Evolutionary conservation across 1,140 invertebrate genomes (phyloP).

Genomic region (Heliconius himera): DNA sequence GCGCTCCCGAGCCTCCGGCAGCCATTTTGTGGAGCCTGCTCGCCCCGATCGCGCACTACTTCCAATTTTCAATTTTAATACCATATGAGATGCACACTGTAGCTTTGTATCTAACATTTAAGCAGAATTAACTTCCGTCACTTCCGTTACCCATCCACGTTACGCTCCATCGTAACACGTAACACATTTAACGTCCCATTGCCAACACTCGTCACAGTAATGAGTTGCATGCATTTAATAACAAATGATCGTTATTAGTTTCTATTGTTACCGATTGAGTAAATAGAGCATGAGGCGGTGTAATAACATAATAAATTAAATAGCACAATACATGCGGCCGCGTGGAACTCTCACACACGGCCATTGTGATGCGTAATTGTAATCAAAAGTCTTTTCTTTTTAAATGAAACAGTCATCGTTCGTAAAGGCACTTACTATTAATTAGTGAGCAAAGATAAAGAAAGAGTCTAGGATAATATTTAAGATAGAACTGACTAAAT

Average conservation of each 20-base stretch:
- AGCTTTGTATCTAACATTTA: slow-evolving; percentile 25
- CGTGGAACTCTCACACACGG: slow-evolving; percentile 61
- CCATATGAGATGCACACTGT: slow-evolving; percentile 55
- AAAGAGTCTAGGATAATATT: background rate
- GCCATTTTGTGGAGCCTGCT: slow-evolving; percentile 75
- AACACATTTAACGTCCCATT: background rate
- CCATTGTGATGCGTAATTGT: slow-evolving; percentile 67
- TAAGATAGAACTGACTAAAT: background rate
- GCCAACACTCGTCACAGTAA: background rate
- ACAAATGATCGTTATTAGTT: slow-evolving; percentile 73
- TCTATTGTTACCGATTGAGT: slow-evolving; percentile 69
- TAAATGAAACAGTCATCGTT: slow-evolving; percentile 55
- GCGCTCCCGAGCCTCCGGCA: slow-evolving; percentile 66
- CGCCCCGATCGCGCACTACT: slow-evolving; percentile 54
- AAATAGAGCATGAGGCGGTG: slow-evolving; percentile 71
- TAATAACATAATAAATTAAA: slow-evolving; percentile 71
- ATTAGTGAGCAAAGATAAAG: slow-evolving; percentile 38
- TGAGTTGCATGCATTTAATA: slow-evolving; percentile 58
- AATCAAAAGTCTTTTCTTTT: slow-evolving; percentile 71
- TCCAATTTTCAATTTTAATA: slow-evolving; percentile 73
- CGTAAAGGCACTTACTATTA: slow-evolving; percentile 61
- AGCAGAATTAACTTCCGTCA: background rate
- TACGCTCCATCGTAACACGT: background rate
- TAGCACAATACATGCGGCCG: slow-evolving; percentile 57
- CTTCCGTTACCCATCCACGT: background rate